A percentile compares a stretch with the other conserved stretches of the same genome.
Conservation (phyloP, 2,888 invertebrate species). For the Ectemnius cavifrons region DNA sequence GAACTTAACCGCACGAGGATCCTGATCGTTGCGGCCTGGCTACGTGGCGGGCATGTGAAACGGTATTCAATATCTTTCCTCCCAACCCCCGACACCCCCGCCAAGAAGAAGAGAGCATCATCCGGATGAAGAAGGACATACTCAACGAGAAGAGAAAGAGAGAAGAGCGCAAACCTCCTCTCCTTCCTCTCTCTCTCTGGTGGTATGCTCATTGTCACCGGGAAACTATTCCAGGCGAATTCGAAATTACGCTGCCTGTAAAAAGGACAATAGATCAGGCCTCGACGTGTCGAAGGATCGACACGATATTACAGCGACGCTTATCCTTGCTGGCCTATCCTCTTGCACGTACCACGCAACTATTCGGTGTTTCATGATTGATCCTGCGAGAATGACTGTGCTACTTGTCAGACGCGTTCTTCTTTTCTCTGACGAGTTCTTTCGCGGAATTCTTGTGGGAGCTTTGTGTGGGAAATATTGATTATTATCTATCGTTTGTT, state of each 20-base stretch:
- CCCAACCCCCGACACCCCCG: slow-evolving; percentile 9
- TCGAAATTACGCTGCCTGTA: slow-evolving; percentile 64
- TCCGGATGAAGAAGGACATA: no score
- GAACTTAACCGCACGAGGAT: slow-evolving; percentile 32
- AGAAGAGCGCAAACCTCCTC: no score
- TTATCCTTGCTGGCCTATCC: no score
- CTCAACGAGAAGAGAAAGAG: no score
- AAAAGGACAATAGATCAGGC: slow-evolving; percentile 53
- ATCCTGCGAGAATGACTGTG: no score
- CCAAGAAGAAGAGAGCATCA: slow-evolving; percentile 21
- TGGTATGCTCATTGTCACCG: slow-evolving; percentile 72
- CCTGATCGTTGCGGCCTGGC: slow-evolving; percentile 56
- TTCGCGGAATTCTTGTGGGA: no score
- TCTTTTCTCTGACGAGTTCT: no score
- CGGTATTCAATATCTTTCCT: slow-evolving; percentile 74
- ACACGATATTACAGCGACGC: slow-evolving; percentile 38
- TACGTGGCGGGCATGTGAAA: slow-evolving; percentile 75
- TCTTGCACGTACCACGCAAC: no score
- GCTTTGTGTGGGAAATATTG: no score
- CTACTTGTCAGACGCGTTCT: no score
- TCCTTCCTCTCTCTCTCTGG: slow-evolving; percentile 10
- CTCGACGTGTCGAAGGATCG: slow-evolving; percentile 37
- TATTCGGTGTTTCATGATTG: no score
- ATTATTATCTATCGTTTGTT: no score
- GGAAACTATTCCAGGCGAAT: slow-evolving; percentile 69